Evolutionary conservation across 1,140 invertebrate species (phyloP).

Genomic region (Camponotus vicinus): DNA sequence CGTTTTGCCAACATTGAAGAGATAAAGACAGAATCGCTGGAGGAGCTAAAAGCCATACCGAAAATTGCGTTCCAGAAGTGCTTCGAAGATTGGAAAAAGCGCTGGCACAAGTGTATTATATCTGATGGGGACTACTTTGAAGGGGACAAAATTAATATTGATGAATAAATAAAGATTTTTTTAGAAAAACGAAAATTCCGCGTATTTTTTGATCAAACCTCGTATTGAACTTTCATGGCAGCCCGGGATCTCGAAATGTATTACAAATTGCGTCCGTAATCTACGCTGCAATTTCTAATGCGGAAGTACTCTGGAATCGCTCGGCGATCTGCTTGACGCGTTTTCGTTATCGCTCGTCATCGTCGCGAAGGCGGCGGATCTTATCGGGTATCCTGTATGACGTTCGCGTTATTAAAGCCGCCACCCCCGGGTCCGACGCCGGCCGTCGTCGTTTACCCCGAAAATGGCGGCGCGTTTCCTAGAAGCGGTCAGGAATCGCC

Average conservation of each 20-base stretch:
- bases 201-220: too few species aligned
- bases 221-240: too few species aligned
- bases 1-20: too few species aligned
- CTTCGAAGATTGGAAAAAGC: too few species aligned
- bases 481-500: slow-evolving; percentile 72
- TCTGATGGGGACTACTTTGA: too few species aligned
- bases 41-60: too few species aligned
- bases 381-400: slow-evolving; percentile 59
- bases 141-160: too few species aligned
- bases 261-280: slow-evolving; percentile 50
- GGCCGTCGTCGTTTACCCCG: slow-evolving; percentile 64
- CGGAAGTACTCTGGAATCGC: slow-evolving; percentile 1
- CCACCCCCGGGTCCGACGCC: slow-evolving; percentile 21
- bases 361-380: slow-evolving; percentile 42
- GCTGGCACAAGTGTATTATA: too few species aligned
- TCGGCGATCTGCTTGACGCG: neutral
- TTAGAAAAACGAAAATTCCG: too few species aligned
- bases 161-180: too few species aligned
- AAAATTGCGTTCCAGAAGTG: too few species aligned
- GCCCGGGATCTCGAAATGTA: slow-evolving; percentile 40
- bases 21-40: too few species aligned
- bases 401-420: slow-evolving; percentile 62
- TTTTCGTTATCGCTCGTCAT: slow-evolving; percentile 32
- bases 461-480: slow-evolving; percentile 70
- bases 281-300: neutral